Percentiles rank a stretch among this genome's conserved stretches.
These are phyloP conservation scores for Hirtodrosophila confusa DNA, from an alignment of 2,888 invertebrate genomes.

Conservation along the genomic window DNA sequence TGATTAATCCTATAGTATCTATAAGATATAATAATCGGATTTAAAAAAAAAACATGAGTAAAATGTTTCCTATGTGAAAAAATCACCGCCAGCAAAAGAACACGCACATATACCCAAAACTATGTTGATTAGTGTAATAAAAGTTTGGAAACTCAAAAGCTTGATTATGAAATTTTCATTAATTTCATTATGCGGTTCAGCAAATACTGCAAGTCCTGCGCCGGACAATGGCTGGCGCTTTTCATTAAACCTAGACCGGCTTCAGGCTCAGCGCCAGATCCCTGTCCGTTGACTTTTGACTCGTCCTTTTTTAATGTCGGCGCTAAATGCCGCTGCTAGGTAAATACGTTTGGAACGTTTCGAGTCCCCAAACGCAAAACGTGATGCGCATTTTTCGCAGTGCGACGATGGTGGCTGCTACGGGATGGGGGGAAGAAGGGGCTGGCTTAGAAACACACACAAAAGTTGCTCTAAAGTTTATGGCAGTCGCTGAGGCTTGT, in stretches of 20 bases:
- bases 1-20: too few relatives aligned
- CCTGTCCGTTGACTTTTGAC: slow-evolving; percentile 18
- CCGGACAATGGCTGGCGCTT: slow-evolving; percentile 3
- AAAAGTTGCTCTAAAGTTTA: slow-evolving; percentile 73
- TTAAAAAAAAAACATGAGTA: too few relatives aligned
- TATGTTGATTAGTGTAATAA: slow-evolving; percentile 9
- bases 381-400: slow-evolving; percentile 80
- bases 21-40: too few relatives aligned
- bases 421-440: not conserved
- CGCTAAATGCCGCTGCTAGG: slow-evolving; percentile 71
- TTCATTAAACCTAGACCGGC: slow-evolving; percentile 47
- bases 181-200: slow-evolving; percentile 15
- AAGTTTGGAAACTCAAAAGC: slow-evolving; percentile 17
- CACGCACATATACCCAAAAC: not conserved
- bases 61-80: too few relatives aligned
- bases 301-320: slow-evolving; percentile 50
- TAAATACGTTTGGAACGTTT: slow-evolving; percentile 63
- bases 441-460: slow-evolving; percentile 35
- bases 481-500: slow-evolving; percentile 34
- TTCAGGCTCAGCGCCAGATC: not conserved
- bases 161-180: slow-evolving; percentile 40
- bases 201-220: slow-evolving; percentile 7
- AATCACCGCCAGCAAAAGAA: not conserved
- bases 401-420: slow-evolving; percentile 40
- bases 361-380: slow-evolving; percentile 67